phyloP scores from a whole-genome alignment of 2,113 vertebrate species.

The Psophia crepitans region DNA sequence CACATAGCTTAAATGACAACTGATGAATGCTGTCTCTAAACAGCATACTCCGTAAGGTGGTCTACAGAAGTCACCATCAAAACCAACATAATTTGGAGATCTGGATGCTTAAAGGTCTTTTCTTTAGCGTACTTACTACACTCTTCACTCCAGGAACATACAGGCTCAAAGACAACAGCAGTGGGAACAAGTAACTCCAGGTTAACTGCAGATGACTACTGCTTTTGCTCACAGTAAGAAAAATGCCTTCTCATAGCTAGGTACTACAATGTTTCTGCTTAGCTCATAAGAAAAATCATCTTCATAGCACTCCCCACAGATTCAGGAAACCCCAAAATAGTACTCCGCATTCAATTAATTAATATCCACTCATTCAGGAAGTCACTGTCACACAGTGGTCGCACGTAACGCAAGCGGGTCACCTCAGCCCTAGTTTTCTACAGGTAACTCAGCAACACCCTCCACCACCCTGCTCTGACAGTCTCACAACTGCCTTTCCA shows the following conservation, averaged over 20 bases:
- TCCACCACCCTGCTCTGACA: neutral
- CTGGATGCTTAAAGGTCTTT: neutral
- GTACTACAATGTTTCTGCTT: neutral
- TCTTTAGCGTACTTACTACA: neutral
- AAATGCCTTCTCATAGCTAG: neutral
- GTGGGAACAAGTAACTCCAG: neutral
- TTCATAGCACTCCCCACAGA: neutral
- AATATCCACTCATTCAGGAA: neutral
- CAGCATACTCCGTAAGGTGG: neutral
- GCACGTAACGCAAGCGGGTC: neutral
- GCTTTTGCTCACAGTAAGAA: neutral
- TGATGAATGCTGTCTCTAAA: neutral
- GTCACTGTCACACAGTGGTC: neutral
- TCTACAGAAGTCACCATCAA: neutral
- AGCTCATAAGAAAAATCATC: neutral
- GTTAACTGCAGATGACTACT: neutral
- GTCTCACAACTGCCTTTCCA: neutral
- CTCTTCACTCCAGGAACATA: neutral
- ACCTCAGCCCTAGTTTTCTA: neutral
- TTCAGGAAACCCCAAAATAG: neutral
- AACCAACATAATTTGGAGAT: neutral
- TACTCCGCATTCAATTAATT: neutral
- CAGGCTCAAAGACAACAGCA: neutral
- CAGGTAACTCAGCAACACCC: conserved; percentile 2
- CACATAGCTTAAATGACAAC: neutral